A percentile compares a stretch with the other conserved stretches of the same genome.
These are phyloP conservation scores for Eupeodes corollae DNA, from an alignment of 1,140 invertebrate genomes.

Conservation along the genomic window DNA sequence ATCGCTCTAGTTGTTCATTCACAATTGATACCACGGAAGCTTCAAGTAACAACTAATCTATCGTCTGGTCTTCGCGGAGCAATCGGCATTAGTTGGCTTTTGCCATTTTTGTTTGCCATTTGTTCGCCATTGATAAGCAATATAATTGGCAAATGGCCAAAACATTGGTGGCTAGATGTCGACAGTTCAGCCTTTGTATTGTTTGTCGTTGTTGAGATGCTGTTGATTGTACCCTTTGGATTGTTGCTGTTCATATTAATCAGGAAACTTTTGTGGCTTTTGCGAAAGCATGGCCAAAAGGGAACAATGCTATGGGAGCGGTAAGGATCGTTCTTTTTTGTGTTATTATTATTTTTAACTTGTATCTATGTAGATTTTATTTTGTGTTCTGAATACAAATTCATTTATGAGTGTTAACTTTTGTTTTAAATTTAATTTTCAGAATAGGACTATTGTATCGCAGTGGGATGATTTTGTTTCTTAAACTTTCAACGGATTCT, in stretches of 20 bases:
- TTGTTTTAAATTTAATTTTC: too few species aligned
- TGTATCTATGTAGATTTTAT: too few species aligned
- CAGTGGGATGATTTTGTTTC: slow-evolving; percentile 44
- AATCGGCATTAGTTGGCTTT: slow-evolving; percentile 35
- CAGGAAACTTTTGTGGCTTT: slow-evolving; percentile 36
- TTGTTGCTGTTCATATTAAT: slow-evolving; percentile 39
- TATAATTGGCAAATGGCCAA: slow-evolving; percentile 35
- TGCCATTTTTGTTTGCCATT: slow-evolving; percentile 33
- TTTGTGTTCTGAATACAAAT: too few species aligned
- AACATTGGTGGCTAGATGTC: slow-evolving; percentile 33
- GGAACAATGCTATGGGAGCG: too few species aligned
- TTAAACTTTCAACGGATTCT: slow-evolving; percentile 44
- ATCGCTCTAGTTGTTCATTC: slow-evolving; percentile 34
- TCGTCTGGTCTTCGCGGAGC: slow-evolving; percentile 29
- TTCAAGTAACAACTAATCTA: slow-evolving; percentile 24
- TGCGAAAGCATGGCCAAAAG: slow-evolving; percentile 32
- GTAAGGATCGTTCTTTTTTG: too few species aligned
- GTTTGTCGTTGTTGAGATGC: slow-evolving; percentile 32
- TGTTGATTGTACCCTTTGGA: slow-evolving; percentile 33
- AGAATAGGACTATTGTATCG: slow-evolving; percentile 48
- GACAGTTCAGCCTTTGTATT: slow-evolving; percentile 22
- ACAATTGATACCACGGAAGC: slow-evolving; percentile 35
- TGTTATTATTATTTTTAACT: too few species aligned
- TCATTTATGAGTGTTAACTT: too few species aligned
- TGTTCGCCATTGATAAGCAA: slow-evolving; percentile 34